Evolutionary conservation across 64 coral and sea anemone species (phyloP), one percentile per base, ranked within the genome.

Genomic region (Montipora cactus): DNA sequence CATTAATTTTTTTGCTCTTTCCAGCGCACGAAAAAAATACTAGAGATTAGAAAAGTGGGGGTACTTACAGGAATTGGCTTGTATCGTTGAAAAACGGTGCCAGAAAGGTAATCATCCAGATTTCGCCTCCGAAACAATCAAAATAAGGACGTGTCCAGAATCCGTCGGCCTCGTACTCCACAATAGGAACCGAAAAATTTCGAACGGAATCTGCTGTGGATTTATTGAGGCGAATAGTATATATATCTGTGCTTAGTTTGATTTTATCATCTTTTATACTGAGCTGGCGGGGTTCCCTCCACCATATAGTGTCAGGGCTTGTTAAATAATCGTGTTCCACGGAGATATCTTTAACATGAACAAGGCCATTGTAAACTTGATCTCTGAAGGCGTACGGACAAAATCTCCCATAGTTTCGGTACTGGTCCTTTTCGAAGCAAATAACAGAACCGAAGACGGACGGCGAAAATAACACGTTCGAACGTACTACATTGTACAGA

Each of bases 21-120:
- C 4, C 11, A 4, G 62, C 8, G 16, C 19, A 74, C 28, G 71
- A 23, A 23, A 82, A 84, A 69, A 45, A 68, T 3, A 47, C 15
- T n/a, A 68, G 7, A 57, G 18, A 3, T 49, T 11, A 44, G 13
- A 71, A 71, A 86, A 81, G 8, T 3, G 5, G 47, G 2, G 48
- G 18, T 93, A 93, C 92, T 93, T 74, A 93, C 92, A 93, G 77
- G 71, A 93, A 93, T 45, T 80, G 28, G 22, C 75, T 80, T 3
- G 73, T 79, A 14, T 93, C 76, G 92, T 93, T 93, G 59, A 93
- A 93, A 88, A 93, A 88, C 53, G 92, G 92, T 4, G 84, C 92
- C 75, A 93, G 20, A 69, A 84, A 93, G 12, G 92, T 93, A 19
- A 88, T 87, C 92, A 93, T 93, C 92, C 92, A 93, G 18, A 77